These are phyloP conservation scores for Bellardia bayeri DNA, from an alignment of 2,888 invertebrate genomes.

Conservation along the genomic window DNA sequence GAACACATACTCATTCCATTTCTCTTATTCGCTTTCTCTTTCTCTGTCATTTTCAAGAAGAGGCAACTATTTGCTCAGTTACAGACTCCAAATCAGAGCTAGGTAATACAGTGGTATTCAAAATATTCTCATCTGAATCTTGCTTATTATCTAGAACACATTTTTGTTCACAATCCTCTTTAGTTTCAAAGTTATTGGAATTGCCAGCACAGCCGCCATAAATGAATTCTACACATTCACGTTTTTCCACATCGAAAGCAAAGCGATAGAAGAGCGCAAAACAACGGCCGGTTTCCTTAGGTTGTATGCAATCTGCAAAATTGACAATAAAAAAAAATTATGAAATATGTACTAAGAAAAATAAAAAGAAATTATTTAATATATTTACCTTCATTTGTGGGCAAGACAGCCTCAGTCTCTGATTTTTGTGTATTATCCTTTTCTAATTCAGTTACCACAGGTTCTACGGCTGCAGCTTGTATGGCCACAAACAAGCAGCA, in stretches of 20 bases:
- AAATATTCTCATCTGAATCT: background rate
- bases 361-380: background rate
- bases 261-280: constrained; percentile 85
- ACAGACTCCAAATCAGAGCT: background rate
- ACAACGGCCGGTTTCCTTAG: constrained; percentile 89
- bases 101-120: constrained; percentile 32
- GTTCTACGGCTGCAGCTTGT: constrained; percentile 65
- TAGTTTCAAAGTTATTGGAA: constrained; percentile 89
- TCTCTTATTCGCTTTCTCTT: background rate
- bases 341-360: background rate
- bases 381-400: constrained; percentile 63
- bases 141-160: constrained; percentile 81
- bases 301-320: constrained; percentile 86
- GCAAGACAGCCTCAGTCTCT: constrained; percentile 9
- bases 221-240: constrained; percentile 89
- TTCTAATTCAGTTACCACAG: constrained; percentile 53
- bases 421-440: constrained; percentile 32
- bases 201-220: constrained; percentile 93
- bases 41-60: background rate
- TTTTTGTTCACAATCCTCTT: constrained; percentile 87
- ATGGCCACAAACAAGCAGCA: constrained; percentile 58
- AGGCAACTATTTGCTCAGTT: constrained; percentile 13
- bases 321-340: background rate
- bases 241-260: constrained; percentile 79
- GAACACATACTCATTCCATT: background rate